Evolutionary conservation across 2,113 vertebrate genomes (phyloP), one percentile per base, ranked within the genome.

Genomic region (Bucco capensis): DNA sequence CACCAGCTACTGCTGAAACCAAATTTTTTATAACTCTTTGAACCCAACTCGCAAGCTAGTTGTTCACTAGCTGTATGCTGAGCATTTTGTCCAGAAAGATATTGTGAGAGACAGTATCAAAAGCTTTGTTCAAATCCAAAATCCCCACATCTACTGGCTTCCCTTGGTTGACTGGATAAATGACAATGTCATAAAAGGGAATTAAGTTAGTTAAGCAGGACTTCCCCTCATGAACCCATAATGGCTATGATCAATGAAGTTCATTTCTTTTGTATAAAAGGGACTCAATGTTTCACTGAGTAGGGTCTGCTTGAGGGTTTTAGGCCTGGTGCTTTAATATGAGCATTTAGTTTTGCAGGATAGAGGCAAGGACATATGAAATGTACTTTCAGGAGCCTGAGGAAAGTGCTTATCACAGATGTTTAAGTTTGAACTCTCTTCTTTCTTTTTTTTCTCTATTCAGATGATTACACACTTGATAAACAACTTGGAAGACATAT

Each of bases 31-130:
- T 5, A 78, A 4, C 17, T 49, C 10, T 61, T 37, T 57, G 33
- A 62, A 17, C 10, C n/a, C 0, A 3, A 14, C 14, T 6, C 2
- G 0, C 31, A 9, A 76, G 5, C 14, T 22, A 65, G 3, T 27
- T 54, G 19, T 1, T 75, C 24, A 53, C 19, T 37, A 74, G 19
- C 9, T 65, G 5, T 33, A 6, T 65, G 40, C 19, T 86, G 37
- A 23, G 25, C 3, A 17, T 19, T 47, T 83, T 37, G 25, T 37
- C 28, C 35, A 70, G 33, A 73, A 90, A 3, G 5, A 44, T 69
- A 8, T 2, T 12, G 14, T 70, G 27, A 72, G 10, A n/a, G 3
- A 50, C 0, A 3, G 14, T 16, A 44, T 35, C 37, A 57, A 54
- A 78, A 75, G 4, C 11, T 76, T 71, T 67, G 10, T 10, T 86